phyloP scores from a whole-genome alignment of 2,113 vertebrate genomes.

The Rhea americana region DNA sequence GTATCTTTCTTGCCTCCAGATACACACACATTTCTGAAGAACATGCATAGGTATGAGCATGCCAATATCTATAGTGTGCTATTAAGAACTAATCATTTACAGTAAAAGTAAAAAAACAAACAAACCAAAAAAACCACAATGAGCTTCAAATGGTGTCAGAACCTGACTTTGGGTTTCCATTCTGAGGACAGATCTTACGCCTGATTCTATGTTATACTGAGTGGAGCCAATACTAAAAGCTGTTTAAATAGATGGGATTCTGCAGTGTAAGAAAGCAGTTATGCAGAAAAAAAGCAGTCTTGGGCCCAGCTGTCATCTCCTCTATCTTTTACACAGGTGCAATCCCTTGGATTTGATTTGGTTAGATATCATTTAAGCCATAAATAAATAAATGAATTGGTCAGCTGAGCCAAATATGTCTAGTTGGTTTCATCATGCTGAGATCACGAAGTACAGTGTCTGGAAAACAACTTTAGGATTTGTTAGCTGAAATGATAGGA shows the following conservation, averaged over 20 bases:
- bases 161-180: neutral
- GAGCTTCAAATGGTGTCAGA: neutral
- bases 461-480: neutral
- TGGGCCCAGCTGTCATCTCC: neutral
- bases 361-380: neutral
- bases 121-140: neutral
- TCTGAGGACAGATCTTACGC: neutral
- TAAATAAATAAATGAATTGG: neutral
- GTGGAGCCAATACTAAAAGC: neutral
- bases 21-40: neutral
- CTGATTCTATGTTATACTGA: neutral
- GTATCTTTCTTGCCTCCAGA: neutral
- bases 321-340: neutral
- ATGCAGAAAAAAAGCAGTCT: too few relatives aligned
- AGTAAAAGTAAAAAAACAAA: neutral
- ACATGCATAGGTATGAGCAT: neutral
- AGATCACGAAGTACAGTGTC: neutral
- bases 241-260: neutral
- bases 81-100: neutral
- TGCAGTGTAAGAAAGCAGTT: neutral
- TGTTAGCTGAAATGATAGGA: accelerated
- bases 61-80: neutral
- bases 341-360: accelerated
- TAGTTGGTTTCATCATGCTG: accelerated
- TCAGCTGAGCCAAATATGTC: neutral